Base-by-base conservation (phyloP, 2,113 vertebrate species). In the Perognathus longimembris region DNA sequence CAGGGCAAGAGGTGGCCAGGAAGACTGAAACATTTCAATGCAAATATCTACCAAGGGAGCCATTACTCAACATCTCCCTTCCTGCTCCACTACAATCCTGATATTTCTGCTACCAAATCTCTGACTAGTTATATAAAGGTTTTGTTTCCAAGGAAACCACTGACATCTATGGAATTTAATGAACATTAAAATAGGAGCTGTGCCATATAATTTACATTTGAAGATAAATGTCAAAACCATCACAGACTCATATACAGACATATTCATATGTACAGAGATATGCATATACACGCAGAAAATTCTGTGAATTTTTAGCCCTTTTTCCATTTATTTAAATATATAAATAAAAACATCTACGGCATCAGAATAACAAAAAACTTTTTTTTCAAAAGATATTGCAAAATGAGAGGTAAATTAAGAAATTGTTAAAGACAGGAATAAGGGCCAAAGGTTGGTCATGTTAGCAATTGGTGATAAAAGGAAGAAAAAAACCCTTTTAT, bases 61-160 rank as follows among this genome's bases (percentile, higher is more conserved):
- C 94, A 94, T 97, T 97, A 92, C 88, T 89, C 89, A 91, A 57
- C 26, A 17, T 61, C 57, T 5, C 70, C 36, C 50, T 54, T 54
- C 50, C 50, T 54, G 26, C 76, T 45, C 36, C 30, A 81, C 92
- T 88, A 96, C 90, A 81, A 83, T 88, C 88, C 96, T 70, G 95
- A 21, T 96, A 96, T 96, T 98, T 96, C 95, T 96, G 90, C 94
- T 95, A 88, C 95, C 94, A 96, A 95, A 97, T 95, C 94, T 87
- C 97, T 87, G 57, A 0, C 93, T 61, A 75, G 97, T 96, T 97
- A 97, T 97, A 95, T 97, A 97, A 97, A 97, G 96, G 94, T 94
- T 97, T 93, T 77, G 97, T 98, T 98, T 97, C 98, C 98, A 98
- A 98, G 98, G 98, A 98, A 98, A 98, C 98, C 96, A 95, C 96